Evolutionary conservation across 1,140 invertebrate genomes (phyloP).

Genomic region (Diachasmimorpha longicaudata): DNA sequence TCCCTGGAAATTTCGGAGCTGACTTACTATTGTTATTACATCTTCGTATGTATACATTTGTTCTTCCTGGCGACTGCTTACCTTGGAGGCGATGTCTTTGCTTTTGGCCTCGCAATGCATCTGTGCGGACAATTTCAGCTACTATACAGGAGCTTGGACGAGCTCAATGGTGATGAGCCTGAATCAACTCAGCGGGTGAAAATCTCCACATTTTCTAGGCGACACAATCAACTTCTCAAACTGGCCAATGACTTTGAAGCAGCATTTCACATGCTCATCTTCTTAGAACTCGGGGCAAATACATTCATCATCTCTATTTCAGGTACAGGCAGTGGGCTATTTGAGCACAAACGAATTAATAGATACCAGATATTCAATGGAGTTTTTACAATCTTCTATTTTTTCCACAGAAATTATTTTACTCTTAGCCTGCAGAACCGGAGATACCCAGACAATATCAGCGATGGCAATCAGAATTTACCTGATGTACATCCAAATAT

Average conservation of each 20-base stretch:
- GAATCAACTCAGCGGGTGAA: not conserved
- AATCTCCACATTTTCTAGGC: not conserved
- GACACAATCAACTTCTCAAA: conserved; percentile 20
- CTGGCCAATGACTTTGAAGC: conserved; percentile 23
- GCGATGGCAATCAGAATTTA: not conserved
- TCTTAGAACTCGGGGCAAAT: conserved; percentile 21
- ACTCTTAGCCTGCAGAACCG: not conserved
- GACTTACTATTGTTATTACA: conserved; percentile 21
- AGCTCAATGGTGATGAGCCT: conserved; percentile 2
- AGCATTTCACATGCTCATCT: conserved; percentile 18
- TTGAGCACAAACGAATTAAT: not conserved
- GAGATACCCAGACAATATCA: not conserved
- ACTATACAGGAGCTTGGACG: conserved; percentile 13
- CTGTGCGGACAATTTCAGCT: conserved; percentile 30
- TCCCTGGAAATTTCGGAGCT: not conserved
- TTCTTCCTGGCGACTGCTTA: conserved; percentile 7
- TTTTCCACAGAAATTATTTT: not conserved
- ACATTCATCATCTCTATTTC: conserved; percentile 22
- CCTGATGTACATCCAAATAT: conserved; percentile 21
- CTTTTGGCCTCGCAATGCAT: conserved; percentile 25
- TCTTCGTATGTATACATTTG: conserved; percentile 11
- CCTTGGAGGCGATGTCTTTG: conserved; percentile 25
- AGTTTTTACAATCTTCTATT: not conserved
- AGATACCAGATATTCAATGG: not conserved
- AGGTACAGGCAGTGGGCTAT: conserved; percentile 13